Base-by-base conservation (phyloP, 2,888 invertebrate genomes). In the Leptogaster cylindrica region DNA sequence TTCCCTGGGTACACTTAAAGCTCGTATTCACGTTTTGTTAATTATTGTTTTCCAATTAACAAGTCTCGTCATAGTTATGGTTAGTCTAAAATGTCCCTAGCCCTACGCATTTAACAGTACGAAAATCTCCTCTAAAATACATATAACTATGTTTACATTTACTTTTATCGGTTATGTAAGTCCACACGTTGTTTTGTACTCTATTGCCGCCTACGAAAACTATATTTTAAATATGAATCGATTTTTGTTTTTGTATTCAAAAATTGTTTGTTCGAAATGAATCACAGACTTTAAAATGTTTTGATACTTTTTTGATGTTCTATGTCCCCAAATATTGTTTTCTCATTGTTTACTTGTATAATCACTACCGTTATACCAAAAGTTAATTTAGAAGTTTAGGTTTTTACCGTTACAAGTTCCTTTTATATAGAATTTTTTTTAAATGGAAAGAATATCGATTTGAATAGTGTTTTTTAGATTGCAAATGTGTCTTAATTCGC, bases 41-140 rank as follows among this genome's bases (percentile, higher is more conserved):
- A 39, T 39, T 41, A 18, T 41, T 41, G 14, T 41, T 41, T 5
- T 39, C n/a, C n/a, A n/a, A n/a, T n/a, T n/a, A n/a, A n/a, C n/a
- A n/a, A 14, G n/a, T 41, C 14, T 41, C 18, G 14, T 14, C 14
- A 3, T 41, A 14, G 1, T 41, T 41, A 14, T 41, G 14, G 14
- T 6, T 41, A 41, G n/a, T 41, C 5, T 41, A 41, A 14, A 41
- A 28, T 51, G 41, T 27, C 28, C 27, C 44, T 12, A n/a, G 14
- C 28, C 28, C 44, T 61, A 23, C 25, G n/a, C n/a, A n/a, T 41
- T 61, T 44, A 44, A 14, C 27, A 28, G 27, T 61, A 61, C 28
- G 44, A 61, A 61, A 61, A 41, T 61, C 23, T 61, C 61, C n/a
- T 44, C 61, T 61, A 61, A 61, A 61, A 61, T 61, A 61, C 44